A percentile compares a stretch with the other conserved stretches of the same genome.
phyloP scores from a whole-genome alignment of 2,113 vertebrate species.

The Sialia sialis region DNA sequence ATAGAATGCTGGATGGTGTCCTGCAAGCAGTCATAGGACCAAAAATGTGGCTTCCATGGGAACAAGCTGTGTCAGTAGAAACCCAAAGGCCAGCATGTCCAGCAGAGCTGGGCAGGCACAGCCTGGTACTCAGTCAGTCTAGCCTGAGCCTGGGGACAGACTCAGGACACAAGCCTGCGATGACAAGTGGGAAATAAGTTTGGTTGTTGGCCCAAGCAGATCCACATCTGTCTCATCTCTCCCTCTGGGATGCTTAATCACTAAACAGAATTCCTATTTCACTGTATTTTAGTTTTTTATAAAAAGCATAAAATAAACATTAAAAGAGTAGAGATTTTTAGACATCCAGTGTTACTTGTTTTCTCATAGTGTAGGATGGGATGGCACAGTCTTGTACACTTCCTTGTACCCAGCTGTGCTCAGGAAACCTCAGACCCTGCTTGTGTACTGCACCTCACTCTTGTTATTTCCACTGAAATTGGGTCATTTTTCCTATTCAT shows the following conservation, averaged over 20 bases:
- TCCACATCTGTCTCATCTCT: background rate
- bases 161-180: accelerated
- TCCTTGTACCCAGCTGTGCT: conserved; percentile 18
- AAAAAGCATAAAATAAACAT: background rate
- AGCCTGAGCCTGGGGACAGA: background rate
- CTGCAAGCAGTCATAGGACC: background rate
- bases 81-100: accelerated
- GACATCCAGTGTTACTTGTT: background rate
- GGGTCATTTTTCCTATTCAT: conserved; percentile 23
- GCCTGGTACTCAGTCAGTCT: background rate
- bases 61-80: background rate
- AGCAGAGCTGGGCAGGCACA: background rate
- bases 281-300: background rate
- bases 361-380: background rate
- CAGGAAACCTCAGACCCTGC: conserved; percentile 55
- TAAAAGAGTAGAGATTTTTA: background rate
- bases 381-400: background rate
- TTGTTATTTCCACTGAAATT: conserved; percentile 54
- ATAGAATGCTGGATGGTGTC: background rate
- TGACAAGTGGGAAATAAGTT: background rate
- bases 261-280: background rate
- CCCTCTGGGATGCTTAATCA: background rate
- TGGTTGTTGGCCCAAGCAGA: background rate
- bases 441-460: background rate
- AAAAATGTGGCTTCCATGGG: background rate